Base-by-base conservation (phyloP, 2,888 invertebrate genomes). In the Sinodicranocentrus sp. region DNA sequence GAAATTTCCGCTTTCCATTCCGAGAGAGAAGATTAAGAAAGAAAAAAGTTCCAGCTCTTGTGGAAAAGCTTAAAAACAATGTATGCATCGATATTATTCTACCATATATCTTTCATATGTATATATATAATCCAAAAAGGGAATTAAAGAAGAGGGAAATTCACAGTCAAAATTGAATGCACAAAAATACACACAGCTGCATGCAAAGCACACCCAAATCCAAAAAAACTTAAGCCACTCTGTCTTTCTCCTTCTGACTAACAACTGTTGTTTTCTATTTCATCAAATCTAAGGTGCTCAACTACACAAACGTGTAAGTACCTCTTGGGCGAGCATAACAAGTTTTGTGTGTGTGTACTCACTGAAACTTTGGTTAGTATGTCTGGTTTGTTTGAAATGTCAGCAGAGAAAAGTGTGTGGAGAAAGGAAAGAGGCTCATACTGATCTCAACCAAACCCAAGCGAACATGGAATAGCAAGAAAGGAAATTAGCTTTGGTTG, bases 1-100 rank as follows among this genome's bases (percentile, higher is more conserved):
- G 26, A 57, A 33, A 70, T 59, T 78, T 78, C 70, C 68, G 68
- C 17, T 77, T 57, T 67, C 19, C 65, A 8, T 52, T 63, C 28
- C 23, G n/a, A 43, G 43, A 59, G 43, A 72, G n/a, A n/a, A n/a
- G n/a, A n/a, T n/a, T n/a, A n/a, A n/a, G n/a, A n/a, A n/a, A n/a
- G n/a, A n/a, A n/a, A n/a, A n/a, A n/a, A n/a, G n/a, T n/a, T n/a
- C n/a, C n/a, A n/a, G n/a, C n/a, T n/a, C n/a, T n/a, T n/a, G n/a
- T n/a, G n/a, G n/a, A n/a, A n/a, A n/a, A 73, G 13, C 39, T 6
- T 39, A 13, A 39, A 39, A 39, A 13, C 39, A 39, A 39, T 8
- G 39, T 39, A 6, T 39, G 39, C 13, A 39, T 13, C 6, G 8
- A 39, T 39, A 6, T 8, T 39, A 13, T 39, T 39, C 39, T 39